phyloP scores from a whole-genome alignment of 1,140 invertebrate genomes.

The Drosophila parabipectinata region DNA sequence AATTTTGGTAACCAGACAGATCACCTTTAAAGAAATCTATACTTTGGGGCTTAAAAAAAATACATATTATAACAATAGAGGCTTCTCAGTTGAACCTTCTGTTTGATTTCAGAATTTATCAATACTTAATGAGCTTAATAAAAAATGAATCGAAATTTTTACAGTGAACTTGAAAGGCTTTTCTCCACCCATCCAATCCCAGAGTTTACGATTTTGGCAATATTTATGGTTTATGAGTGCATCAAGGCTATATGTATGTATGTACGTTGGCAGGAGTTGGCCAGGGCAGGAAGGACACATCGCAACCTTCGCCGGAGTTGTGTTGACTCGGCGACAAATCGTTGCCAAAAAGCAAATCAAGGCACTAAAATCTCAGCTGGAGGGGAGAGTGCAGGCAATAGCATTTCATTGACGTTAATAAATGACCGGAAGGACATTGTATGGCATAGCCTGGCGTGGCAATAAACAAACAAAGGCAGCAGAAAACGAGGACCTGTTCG shows the following conservation, averaged over 20 bases:
- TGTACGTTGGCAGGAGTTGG: background rate
- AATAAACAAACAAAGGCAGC: constrained; percentile 74
- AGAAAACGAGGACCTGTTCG: constrained; percentile 12
- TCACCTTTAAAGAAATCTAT: constrained; percentile 14
- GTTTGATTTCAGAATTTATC: no score
- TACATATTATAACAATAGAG: no score
- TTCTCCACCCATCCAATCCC: constrained; percentile 10
- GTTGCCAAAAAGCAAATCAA: constrained; percentile 55
- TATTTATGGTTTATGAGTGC: constrained; percentile 65
- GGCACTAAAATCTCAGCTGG: constrained; percentile 35
- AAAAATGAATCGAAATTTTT: no score
- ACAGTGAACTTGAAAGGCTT: background rate
- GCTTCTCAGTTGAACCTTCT: no score
- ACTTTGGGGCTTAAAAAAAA: background rate
- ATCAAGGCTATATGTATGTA: constrained; percentile 31
- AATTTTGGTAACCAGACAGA: constrained; percentile 31
- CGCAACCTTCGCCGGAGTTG: constrained; percentile 65
- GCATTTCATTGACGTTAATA: constrained; percentile 80
- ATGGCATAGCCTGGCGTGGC: constrained; percentile 75
- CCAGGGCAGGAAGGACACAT: constrained; percentile 36
- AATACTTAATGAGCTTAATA: no score
- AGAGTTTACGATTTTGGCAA: constrained; percentile 47
- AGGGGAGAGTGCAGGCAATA: constrained; percentile 46
- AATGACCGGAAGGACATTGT: constrained; percentile 82
- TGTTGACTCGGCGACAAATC: constrained; percentile 79